Evolutionary conservation across 2,797 vertebrate species (phyloP), one percentile per base, ranked within the genome.

Genomic region (Psittacula echo): DNA sequence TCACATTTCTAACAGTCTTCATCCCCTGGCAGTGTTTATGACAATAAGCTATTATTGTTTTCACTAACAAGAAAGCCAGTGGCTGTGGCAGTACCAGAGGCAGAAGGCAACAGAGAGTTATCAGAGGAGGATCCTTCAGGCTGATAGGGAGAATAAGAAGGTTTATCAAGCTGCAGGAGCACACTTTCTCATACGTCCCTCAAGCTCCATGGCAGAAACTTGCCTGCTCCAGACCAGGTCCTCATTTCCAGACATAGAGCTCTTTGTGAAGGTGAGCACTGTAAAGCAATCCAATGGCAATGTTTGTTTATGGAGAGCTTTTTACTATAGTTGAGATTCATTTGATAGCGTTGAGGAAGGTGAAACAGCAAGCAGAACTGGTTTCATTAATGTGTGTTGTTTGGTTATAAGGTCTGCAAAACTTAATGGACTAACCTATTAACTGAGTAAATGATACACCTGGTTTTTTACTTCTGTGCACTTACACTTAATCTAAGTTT

Each of bases 261-360:
- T 98, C 89, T 98, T 98, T 90, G 98, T 98, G n/a, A 98, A 98
- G 98, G 98, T 98, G 94, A 98, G 96, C 47, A 2, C 12, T 16
- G 29, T 17, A 70, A 68, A 58, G 61, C 9, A 13, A 9, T 50
- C 15, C 48, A 12, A 19, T 3, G 3, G 48, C 65, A 41, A 6
- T 18, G 65, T 22, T 50, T 77, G 48, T 41, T 70, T 23, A 4
- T 4, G 22, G 45, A 62, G 64, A 45, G 29, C 8, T n/a, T 89
- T 54, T 39, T 62, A 13, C 45, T 70, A 0, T 13, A 7, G 34
- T 47, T 84, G 51, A 44, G 19, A 56, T 66, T 50, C 22, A 26
- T 70, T 58, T 74, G 72, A 37, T 32, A 56, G 60, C 1, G 0
- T 0, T 13, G 81, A 87, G 78, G 2, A 12, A 75, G 67, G 80